Evolutionary conservation across 2,113 vertebrate species (phyloP).

Genomic region (Leiothrix lutea): DNA sequence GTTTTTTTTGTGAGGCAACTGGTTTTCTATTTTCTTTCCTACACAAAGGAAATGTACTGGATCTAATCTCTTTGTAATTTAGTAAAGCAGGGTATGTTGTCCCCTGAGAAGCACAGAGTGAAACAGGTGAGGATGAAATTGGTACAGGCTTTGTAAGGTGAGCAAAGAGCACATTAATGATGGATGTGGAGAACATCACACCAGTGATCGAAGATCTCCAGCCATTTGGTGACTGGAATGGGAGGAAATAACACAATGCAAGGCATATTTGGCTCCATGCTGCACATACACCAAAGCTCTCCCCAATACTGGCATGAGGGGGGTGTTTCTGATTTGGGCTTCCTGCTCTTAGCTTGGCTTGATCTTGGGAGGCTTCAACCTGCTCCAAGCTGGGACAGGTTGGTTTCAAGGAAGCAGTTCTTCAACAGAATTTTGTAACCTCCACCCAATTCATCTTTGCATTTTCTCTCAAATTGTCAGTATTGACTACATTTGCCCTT

Average conservation of each 20-base stretch:
- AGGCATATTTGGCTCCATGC: rapidly evolving
- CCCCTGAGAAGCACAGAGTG: neutral
- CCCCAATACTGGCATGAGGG: neutral
- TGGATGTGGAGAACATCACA: neutral
- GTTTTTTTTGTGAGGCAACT: neutral
- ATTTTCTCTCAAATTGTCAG: neutral
- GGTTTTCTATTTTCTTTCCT: neutral
- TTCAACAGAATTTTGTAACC: neutral
- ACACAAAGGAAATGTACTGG: neutral
- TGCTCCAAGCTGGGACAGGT: neutral
- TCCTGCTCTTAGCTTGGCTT: neutral
- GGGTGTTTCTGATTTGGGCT: neutral
- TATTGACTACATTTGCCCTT: neutral
- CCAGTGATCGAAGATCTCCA: neutral
- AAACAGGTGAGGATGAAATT: neutral
- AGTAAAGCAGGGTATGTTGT: neutral
- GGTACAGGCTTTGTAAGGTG: neutral
- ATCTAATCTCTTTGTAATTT: neutral
- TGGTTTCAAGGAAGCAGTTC: rapidly evolving
- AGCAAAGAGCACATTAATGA: neutral
- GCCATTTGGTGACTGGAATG: too few relatives aligned
- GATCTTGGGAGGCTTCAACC: neutral
- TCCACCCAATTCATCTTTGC: neutral
- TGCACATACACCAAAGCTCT: neutral
- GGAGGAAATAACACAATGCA: neutral